Base-by-base conservation (phyloP, 2,113 vertebrate genomes). In the Meleagris gallopavo region DNA sequence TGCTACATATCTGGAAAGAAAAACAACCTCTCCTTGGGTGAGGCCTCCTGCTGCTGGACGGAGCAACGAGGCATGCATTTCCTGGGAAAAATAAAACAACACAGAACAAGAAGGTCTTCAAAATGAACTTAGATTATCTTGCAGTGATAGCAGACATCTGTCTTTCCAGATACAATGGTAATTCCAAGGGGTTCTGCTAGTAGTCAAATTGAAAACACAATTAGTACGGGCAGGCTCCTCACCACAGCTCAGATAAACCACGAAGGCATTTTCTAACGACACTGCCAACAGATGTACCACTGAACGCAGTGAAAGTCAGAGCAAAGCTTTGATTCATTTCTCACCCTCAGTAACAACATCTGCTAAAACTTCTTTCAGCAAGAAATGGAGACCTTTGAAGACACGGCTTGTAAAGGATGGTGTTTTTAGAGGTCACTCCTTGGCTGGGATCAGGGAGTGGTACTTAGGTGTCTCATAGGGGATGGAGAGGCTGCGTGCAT, bases 41-140 rank as follows among this genome's bases (percentile, higher is more conserved):
- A 75, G 34, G 46, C 34, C 52, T 69, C 50, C 80, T 83, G 40
- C 73, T 81, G 45, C 48, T 89, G 69, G 78, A 50, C 57, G 30
- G 73, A 91, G 73, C 24, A 71, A 76, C 71, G 13, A 34, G 12
- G 11, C 61, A 86, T 14, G 52, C 38, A 79, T 83, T 89, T 89
- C 36, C 89, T 17, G 32, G 32, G 17, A 64, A 29, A 25, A 40
- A 27, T 18, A 40, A 11, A 24, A 36, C 45, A 62, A 86, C 83
- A 57, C 6, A 6, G 4, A 78, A 46, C 9, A 65, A 55, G 25
- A n/a, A 90, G 25, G 36, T 17, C 43, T 79, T 34, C 0, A 3
- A 57, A 1, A 29, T 45, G 30, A 87, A 19, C 36, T 69, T 58
- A 45, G 78, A 85, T 57, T 14, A 79, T 48, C 74, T 54, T 52